A percentile compares a stretch with the other conserved stretches of the same genome.
These are phyloP conservation scores for Peromyscus leucopus DNA, from an alignment of 2,113 vertebrate genomes.

Conservation along the genomic window DNA sequence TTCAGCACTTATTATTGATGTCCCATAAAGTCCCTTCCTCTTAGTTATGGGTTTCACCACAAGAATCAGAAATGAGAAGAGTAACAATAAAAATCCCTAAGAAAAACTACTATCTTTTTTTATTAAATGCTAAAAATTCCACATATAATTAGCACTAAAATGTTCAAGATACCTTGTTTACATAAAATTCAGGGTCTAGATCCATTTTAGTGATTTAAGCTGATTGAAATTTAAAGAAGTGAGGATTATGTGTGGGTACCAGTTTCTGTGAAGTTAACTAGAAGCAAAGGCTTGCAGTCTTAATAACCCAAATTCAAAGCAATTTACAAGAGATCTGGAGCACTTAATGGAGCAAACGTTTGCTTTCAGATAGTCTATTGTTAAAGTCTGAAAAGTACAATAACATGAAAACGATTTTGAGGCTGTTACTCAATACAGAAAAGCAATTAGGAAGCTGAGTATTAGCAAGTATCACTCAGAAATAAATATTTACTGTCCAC, in stretches of 20 bases:
- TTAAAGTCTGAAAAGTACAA: constrained; percentile 64
- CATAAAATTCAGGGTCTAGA: neutral
- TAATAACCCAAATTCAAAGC: constrained; percentile 64
- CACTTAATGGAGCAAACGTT: constrained; percentile 65
- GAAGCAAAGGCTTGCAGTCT: constrained; percentile 51
- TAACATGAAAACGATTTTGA: constrained; percentile 67
- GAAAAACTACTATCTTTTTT: accelerated
- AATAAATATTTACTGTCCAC: constrained; percentile 71
- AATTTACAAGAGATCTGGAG: constrained; percentile 51
- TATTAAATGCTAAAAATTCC: neutral
- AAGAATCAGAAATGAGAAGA: neutral
- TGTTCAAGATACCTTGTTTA: neutral
- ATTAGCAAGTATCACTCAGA: constrained; percentile 74
- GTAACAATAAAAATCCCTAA: neutral
- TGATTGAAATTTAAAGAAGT: neutral
- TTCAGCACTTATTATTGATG: neutral
- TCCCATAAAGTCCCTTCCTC: accelerated
- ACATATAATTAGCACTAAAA: neutral
- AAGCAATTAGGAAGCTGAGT: constrained; percentile 72
- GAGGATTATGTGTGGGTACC: neutral
- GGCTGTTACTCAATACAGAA: constrained; percentile 8
- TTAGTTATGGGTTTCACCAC: neutral
- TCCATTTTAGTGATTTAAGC: neutral
- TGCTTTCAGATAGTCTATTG: constrained; percentile 64
- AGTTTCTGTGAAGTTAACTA: constrained; percentile 31